phyloP scores from a whole-genome alignment of 1,140 invertebrate genomes.

The Tetramorium alpestre region DNA sequence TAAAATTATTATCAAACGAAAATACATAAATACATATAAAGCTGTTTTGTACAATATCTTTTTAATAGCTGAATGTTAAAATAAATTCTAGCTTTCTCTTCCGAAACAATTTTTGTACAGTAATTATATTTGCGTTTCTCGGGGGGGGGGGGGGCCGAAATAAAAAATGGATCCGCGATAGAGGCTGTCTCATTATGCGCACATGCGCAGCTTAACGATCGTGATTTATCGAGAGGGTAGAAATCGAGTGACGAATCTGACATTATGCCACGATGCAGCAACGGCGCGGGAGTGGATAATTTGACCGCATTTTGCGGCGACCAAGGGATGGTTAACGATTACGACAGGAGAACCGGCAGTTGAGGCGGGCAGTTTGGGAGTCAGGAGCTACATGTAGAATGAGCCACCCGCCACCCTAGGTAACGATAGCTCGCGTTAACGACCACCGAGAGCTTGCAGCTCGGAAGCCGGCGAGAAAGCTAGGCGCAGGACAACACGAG shows the following conservation, averaged over 20 bases:
- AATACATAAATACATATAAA: not conserved
- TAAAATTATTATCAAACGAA: not conserved
- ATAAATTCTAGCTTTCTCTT: not conserved
- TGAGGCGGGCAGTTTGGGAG: not conserved
- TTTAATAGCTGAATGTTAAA: not conserved
- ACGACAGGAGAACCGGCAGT: not conserved
- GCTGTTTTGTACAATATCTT: not conserved
- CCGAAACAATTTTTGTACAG: not conserved
- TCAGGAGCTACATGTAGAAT: constrained; percentile 43
- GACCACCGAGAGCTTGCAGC: constrained; percentile 73
- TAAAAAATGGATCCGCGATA: not conserved
- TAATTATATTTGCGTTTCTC: not conserved
- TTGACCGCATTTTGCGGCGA: constrained; percentile 74
- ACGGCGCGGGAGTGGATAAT: constrained; percentile 67
- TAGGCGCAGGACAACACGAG: constrained; percentile 65
- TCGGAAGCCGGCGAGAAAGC: constrained; percentile 61
- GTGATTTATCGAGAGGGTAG: constrained; percentile 35
- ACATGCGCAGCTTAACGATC: constrained; percentile 25
- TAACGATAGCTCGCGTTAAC: constrained; percentile 78
- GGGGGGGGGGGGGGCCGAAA: not conserved
- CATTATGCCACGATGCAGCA: constrained; percentile 21
- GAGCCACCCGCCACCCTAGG: constrained; percentile 42
- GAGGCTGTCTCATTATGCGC: constrained; percentile 27
- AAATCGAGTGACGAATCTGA: constrained; percentile 54
- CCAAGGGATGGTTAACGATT: constrained; percentile 74